Base-by-base conservation (phyloP, 2,113 vertebrate genomes). In the Shinisaurus crocodilurus region DNA sequence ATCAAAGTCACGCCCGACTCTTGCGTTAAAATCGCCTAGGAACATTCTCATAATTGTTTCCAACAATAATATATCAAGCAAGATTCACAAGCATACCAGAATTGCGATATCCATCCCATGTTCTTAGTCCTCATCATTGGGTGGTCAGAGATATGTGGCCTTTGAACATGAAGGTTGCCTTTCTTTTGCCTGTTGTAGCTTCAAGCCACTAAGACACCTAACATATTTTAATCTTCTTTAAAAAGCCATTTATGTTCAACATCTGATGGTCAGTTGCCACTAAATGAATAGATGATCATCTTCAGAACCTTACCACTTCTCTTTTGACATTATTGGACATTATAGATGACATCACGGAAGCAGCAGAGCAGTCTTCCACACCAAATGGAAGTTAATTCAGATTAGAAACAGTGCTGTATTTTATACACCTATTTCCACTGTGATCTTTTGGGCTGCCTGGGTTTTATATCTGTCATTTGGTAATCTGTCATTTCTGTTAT, bases 401-500 rank as follows among this genome's bases (percentile, higher is more conserved):
- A 54, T 86, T 86, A 25, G 20, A 2, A 86, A 37, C 20, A 86
- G 34, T 34, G 5, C 43, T 13, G 45, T 54, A 25, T 74, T 72
- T 37, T 27, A 29, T 5, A 18, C 18, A 18, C 50, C 10, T 75
- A 16, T 45, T 69, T 88, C 84, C 86, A 69, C 75, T 80, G 43
- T 27, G 18, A 54, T 81, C 34, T n/a, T 75, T 40, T 50, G 2
- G 54, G 45, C 23, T 75, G 48, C 40, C 60, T 25, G 32, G 50
- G 43, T 57, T 75, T 75, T 60, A 34, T 27, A 25, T 88, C 67
- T 70, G 29, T n/a, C 43, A 48, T 43, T 69, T 85, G 63, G 60
- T 45, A 85, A 48, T 85, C 32, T 72, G 45, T 54, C 67, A 85
- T 85, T 85, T 85, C 83, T 85, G 18, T 85, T 85, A 50, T 72